phyloP scores from a whole-genome alignment of 1,140 invertebrate species.

The Drosophila lowei region DNA sequence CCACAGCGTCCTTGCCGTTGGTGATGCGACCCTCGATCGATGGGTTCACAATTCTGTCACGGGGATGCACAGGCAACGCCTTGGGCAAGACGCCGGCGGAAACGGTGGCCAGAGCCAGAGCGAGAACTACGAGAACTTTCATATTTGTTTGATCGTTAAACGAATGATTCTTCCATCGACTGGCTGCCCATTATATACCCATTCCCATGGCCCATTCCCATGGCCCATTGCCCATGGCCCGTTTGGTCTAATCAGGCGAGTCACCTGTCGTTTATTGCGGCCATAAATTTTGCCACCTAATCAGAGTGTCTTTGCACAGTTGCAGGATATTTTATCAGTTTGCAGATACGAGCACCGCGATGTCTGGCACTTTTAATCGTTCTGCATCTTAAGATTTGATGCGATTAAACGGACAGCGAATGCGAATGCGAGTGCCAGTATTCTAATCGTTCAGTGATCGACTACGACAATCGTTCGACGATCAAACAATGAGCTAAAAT shows the following conservation, averaged over 20 bases:
- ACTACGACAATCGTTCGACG: too few relatives aligned
- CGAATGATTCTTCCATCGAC: slow-evolving; percentile 4
- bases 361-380: slow-evolving; percentile 3
- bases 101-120: slow-evolving; percentile 38
- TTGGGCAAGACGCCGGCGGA: slow-evolving; percentile 27
- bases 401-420: not conserved
- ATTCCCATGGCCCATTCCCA: not conserved
- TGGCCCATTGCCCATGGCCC: not conserved
- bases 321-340: slow-evolving; percentile 6
- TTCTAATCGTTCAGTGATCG: slow-evolving; percentile 7
- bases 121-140: slow-evolving; percentile 48
- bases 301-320: not conserved
- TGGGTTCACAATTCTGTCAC: slow-evolving; percentile 20
- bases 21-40: slow-evolving; percentile 60
- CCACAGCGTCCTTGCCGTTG: slow-evolving; percentile 52
- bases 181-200: not conserved
- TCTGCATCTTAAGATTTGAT: not conserved
- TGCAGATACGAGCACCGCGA: not conserved
- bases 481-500: not conserved
- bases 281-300: slow-evolving; percentile 8
- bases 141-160: slow-evolving; percentile 25
- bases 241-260: not conserved
- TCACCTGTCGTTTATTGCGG: too few relatives aligned
- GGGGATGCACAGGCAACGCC: slow-evolving; percentile 21
- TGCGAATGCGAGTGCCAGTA: not conserved